Base-by-base conservation (phyloP, 2,113 vertebrate species). In the Rhagologus leucostigma region DNA sequence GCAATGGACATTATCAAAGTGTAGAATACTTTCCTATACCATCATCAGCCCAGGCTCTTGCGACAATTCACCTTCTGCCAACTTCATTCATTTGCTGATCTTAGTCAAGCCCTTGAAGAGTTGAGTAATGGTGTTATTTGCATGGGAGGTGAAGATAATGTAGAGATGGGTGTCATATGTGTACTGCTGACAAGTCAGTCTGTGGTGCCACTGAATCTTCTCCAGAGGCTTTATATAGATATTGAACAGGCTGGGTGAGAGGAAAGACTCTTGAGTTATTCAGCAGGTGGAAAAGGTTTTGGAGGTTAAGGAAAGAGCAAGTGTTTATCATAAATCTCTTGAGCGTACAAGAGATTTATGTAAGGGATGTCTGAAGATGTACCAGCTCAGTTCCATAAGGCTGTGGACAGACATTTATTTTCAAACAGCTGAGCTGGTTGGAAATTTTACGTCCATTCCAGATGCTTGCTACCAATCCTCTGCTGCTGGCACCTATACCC, bases 321-420 rank as follows among this genome's bases (percentile, higher is more conserved):
- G 73, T 96, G 95, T 89, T 96, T 96, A 91, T 87, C 89, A 92
- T 97, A 96, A 97, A 97, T 96, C 96, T 96, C 93, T 78, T 35
- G 44, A 64, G 89, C 13, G 60, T 70, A 67, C 47, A 37, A 81
- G 86, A 95, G 79, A 95, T 95, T 95, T 92, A 95, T 87, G 59
- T 39, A 67, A 67, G 86, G 77, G 95, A 63, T 93, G 86, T 78
- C 86, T 93, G 93, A 92, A 91, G 95, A 93, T 59, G 91, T 55
- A 93, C 68, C 84, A 97, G 94, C 89, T 90, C 76, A 26, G 60
- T 91, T 90, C 95, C 44, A 24, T 42, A 26, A 62, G 46, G 55
- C 79, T 70, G 50, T 3, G 3, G 90, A 74, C 27, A 90, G 59
- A 49, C 91, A 89, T 89, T 96, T 95, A 95, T 90, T 90, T 92